A percentile compares a stretch with the other conserved stretches of the same genome.
Conservation (phyloP, 2,888 invertebrate species). For the Caenorhabditis panamensis region DNA sequence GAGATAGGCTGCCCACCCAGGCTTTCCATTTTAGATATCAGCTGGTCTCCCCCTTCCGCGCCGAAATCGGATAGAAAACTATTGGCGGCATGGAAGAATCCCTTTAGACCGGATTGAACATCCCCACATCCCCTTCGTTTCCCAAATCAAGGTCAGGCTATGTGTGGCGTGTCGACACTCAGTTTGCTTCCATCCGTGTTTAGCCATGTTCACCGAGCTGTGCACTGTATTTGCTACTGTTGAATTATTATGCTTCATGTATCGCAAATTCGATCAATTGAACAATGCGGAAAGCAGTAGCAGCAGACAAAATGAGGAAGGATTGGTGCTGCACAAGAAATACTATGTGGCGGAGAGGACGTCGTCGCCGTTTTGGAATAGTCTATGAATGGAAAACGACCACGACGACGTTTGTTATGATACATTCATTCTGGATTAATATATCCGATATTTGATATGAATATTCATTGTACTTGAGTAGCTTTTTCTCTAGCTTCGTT, state of each 20-base stretch:
- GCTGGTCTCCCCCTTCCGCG: constrained; percentile 43
- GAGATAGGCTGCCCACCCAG: constrained; percentile 5
- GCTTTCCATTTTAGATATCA: constrained; percentile 33
- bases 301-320: constrained; percentile 22
- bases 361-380: constrained; percentile 47
- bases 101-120: constrained; percentile 54
- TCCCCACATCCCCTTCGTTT: constrained; percentile 9
- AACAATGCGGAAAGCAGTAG: constrained; percentile 22
- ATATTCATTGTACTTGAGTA: constrained; percentile 37
- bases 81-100: constrained; percentile 43
- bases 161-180: constrained; percentile 36
- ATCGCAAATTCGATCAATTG: constrained; percentile 43
- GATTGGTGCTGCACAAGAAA: constrained; percentile 51
- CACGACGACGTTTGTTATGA: background rate
- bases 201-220: constrained; percentile 50
- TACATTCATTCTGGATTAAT: background rate
- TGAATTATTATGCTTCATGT: constrained; percentile 50
- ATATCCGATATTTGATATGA: background rate
- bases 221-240: constrained; percentile 59
- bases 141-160: constrained; percentile 54
- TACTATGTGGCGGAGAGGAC: constrained; percentile 45
- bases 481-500: constrained; percentile 68
- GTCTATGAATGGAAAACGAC: constrained; percentile 37
- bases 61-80: constrained; percentile 54
- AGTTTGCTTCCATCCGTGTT: constrained; percentile 8